phyloP scores from a whole-genome alignment of 2,797 vertebrate species.

The Molossus alvarezi region DNA sequence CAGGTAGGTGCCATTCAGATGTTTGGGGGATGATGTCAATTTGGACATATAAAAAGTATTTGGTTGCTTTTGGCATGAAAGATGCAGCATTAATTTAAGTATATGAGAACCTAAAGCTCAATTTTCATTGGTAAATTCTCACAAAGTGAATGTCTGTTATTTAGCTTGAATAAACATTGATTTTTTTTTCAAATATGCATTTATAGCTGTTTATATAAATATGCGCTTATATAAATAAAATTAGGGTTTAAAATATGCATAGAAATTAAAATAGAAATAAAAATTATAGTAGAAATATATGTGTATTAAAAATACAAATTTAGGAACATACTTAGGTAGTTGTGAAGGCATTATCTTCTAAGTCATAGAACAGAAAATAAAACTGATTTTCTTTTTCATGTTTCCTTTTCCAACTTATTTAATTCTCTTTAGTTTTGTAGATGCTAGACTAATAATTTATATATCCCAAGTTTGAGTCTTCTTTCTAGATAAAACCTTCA shows the following conservation, averaged over 20 bases:
- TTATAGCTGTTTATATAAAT: neutral
- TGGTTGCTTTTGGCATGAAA: neutral
- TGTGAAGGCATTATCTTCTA: slow-evolving; percentile 1
- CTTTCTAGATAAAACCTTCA: neutral
- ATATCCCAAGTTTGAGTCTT: slow-evolving; percentile 17
- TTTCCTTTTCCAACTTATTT: neutral
- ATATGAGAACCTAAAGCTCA: neutral
- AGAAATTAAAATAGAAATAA: slow-evolving; percentile 32
- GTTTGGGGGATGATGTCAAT: neutral
- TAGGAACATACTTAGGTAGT: neutral
- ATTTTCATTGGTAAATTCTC: slow-evolving; percentile 34
- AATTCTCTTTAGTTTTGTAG: neutral
- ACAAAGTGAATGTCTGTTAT: neutral
- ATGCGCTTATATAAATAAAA: neutral
- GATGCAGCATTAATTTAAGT: slow-evolving; percentile 62
- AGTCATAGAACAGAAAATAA: neutral
- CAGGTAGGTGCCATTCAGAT: neutral
- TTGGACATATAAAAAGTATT: slow-evolving; percentile 38
- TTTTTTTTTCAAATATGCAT: neutral
- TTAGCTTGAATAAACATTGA: slow-evolving; percentile 34
- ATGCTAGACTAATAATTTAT: slow-evolving; percentile 40
- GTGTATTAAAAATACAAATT: slow-evolving; percentile 27
- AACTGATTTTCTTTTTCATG: neutral
- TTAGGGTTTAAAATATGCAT: slow-evolving; percentile 27
- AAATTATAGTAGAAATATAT: slow-evolving; percentile 39